These are phyloP conservation scores for Sinonovacula constricta DNA, from an alignment of 1,140 invertebrate species.

Conservation along the genomic window DNA sequence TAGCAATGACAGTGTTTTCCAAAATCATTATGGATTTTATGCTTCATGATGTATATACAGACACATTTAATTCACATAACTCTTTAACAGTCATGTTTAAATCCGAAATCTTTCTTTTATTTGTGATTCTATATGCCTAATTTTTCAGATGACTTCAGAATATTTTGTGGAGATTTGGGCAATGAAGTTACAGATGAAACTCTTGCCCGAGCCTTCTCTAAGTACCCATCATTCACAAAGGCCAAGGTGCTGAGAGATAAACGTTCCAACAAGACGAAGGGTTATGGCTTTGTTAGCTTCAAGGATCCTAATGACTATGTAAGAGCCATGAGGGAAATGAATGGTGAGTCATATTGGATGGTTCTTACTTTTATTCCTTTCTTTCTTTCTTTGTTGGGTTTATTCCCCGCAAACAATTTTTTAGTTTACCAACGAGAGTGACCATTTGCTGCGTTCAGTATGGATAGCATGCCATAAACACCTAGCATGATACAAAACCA, in stretches of 20 bases:
- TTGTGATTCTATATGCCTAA: constrained; percentile 5
- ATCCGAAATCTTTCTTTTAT: background rate
- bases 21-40: background rate
- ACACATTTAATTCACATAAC: background rate
- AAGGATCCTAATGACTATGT: constrained; percentile 99
- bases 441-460: too few relatives aligned
- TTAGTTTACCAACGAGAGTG: too few relatives aligned
- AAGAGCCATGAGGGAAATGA: constrained; percentile 99
- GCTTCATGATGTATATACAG: too few relatives aligned
- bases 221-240: constrained; percentile 95
- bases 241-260: constrained; percentile 98
- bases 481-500: too few relatives aligned
- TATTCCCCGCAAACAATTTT: too few relatives aligned
- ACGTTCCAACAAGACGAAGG: constrained; percentile 98
- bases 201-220: constrained; percentile 94
- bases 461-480: too few relatives aligned
- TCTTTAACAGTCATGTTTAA: background rate
- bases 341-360: constrained; percentile 80
- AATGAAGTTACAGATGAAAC: constrained; percentile 99
- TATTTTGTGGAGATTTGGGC: constrained; percentile 99
- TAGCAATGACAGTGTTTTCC: too few relatives aligned
- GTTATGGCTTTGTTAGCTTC: constrained; percentile 99
- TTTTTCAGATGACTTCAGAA: constrained; percentile 93
- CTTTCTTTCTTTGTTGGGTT: too few relatives aligned
- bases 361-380: too few relatives aligned